Evolutionary conservation across 2,888 invertebrate species (phyloP).

Genomic region (Sphaerophoria rueppellii): DNA sequence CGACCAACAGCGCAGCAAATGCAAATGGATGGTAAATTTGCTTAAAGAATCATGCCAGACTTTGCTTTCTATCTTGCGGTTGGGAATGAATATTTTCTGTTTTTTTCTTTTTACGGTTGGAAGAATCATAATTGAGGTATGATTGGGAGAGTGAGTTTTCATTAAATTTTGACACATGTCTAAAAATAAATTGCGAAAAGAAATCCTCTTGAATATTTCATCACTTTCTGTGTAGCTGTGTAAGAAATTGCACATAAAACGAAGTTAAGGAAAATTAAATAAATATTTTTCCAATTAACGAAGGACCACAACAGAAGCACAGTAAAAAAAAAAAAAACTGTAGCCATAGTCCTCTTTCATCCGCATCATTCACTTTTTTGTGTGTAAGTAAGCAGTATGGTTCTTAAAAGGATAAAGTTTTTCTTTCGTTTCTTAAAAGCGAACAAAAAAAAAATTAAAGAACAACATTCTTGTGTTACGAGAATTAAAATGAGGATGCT

Average conservation of each 20-base stretch:
- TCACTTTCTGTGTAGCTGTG: background rate
- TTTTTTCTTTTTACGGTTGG: background rate
- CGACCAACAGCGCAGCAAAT: conserved; percentile 17
- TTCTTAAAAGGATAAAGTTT: conserved; percentile 43
- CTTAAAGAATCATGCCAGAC: conserved; percentile 7
- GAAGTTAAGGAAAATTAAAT: conserved; percentile 39
- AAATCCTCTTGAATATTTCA: conserved; percentile 44
- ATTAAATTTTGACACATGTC: background rate
- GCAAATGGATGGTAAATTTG: conserved; percentile 18
- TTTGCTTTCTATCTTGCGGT: background rate
- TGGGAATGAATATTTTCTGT: background rate
- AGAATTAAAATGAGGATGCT: conserved; percentile 21
- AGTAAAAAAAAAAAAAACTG: conserved; percentile 14
- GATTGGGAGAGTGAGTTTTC: conserved; percentile 18
- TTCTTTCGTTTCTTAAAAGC: conserved; percentile 16
- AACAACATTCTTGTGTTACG: conserved; percentile 8
- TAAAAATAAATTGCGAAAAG: conserved; percentile 3
- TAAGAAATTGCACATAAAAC: conserved; percentile 23
- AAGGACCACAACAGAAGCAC: conserved; percentile 1
- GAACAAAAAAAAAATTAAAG: conserved; percentile 8
- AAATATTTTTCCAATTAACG: conserved; percentile 61
- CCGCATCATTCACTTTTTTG: conserved; percentile 25
- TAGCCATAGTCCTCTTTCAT: conserved; percentile 34
- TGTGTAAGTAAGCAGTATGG: conserved; percentile 11
- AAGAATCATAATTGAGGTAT: background rate